Evolutionary conservation across 1,140 invertebrate genomes (phyloP), one percentile per base, ranked within the genome.

Genomic region (Bombus pyrosoma): DNA sequence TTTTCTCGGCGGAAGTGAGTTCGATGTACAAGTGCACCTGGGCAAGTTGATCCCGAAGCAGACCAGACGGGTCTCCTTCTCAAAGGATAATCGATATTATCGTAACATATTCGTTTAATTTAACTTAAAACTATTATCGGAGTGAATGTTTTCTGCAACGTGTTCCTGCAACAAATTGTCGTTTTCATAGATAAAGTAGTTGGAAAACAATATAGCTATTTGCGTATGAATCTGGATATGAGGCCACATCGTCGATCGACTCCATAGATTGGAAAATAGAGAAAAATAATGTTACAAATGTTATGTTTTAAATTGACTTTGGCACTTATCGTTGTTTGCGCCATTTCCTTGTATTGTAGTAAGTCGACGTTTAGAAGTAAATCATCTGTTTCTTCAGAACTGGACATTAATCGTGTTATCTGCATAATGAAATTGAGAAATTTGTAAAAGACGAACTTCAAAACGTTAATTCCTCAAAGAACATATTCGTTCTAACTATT

Each of bases 1-100:
- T 74, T 85, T 83, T 83, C 85, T 81, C 68, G 15, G 9, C 76
- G 81, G 73, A 85, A 76, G 78, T n/a, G 47, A 28, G n/a, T 32
- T 39, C 28, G 18, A 74, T 43, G 37, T 59, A 25, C 72, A 25
- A 66, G 41, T 53, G 41, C 62, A 41, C 34, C 34, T 68, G 62
- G 34, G 25, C 0, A 22, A 34, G 2, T 18, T 15, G 37, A 34
- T 62, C 12, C 6, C 47, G 47, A 6, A 22, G 47, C 47, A 53
- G 47, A 53, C 47, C 5, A 6, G 47, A 0, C 18, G 18, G 1
- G 0, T 22, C 47, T 53, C 18, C 18, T 53, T 53, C 6, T 53
- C 22, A 53, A 53, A 53, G 47, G 18, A 53, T 53, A 53, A 53
- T 8, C 59, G 59, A 62, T 25, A 34, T 32, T 41, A 25, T 41